phyloP scores from a whole-genome alignment of 2,113 vertebrate species.

The Pogona vitticeps region DNA sequence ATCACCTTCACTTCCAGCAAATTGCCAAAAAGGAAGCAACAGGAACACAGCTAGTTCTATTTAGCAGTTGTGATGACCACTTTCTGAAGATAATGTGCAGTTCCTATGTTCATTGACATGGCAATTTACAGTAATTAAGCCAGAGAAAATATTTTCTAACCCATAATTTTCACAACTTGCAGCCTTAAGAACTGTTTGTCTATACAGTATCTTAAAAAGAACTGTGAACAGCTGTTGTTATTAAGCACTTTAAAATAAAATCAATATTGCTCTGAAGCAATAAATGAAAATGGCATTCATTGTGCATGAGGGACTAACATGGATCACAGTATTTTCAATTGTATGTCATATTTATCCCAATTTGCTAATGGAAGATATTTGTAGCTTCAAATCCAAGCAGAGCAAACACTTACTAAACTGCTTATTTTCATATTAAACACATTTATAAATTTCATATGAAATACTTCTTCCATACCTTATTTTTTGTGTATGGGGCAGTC shows the following conservation, averaged over 20 bases:
- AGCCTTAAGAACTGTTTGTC: neutral
- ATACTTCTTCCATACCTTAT: neutral
- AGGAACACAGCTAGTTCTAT: neutral
- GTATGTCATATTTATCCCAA: neutral
- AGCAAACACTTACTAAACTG: neutral
- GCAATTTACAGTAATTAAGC: neutral
- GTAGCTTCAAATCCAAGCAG: neutral
- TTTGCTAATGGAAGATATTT: neutral
- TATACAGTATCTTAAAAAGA: slow-evolving; percentile 34
- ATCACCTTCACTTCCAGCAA: neutral
- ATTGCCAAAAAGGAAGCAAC: neutral
- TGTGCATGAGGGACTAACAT: neutral
- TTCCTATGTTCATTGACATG: neutral
- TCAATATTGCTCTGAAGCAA: neutral
- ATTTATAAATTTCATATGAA: neutral
- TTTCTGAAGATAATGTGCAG: neutral
- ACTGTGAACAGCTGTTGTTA: slow-evolving; percentile 1
- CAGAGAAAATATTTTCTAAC: neutral
- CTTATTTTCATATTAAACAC: neutral
- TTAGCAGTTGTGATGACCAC: neutral
- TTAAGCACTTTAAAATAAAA: slow-evolving; percentile 3
- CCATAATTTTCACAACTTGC: neutral
- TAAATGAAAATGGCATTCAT: neutral
- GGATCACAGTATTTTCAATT: neutral
- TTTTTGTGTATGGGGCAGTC: neutral